Base-by-base conservation (phyloP, 2,797 vertebrate genomes). In the Sebastes matsubarae region DNA sequence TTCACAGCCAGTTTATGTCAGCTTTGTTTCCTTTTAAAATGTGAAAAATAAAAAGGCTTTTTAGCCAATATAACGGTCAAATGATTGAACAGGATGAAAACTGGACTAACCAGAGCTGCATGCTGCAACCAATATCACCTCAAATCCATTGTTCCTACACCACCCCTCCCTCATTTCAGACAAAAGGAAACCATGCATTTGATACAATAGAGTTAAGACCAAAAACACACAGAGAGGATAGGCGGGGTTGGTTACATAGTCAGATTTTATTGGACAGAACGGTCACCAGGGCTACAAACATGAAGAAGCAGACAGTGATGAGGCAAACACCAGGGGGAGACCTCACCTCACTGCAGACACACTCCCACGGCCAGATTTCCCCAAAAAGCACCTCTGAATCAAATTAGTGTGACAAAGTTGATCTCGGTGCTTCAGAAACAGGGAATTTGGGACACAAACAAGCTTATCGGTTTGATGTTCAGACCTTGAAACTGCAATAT, bases 211-310 rank as follows among this genome's bases (percentile, higher is more conserved):
- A 72, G 32, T 38, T 63, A 9, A 58, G 5, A 68, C 9, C 22
- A 18, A 71, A 59, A 77, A 81, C 9, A 77, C 10, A 68, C 1
- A 54, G 12, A 29, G 22, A 10, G 4, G 9, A 3, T 1, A 58
- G 38, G 27, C 8, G 12, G 8, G 50, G 63, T 88, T 89, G 87
- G 93, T 92, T 93, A 95, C 91, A 93, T 90, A 85, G 88, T 93
- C 88, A 87, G 89, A 92, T 93, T 95, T 95, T 94, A 95, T 93
- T 95, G 91, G 91, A 95, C 93, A 94, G 89, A 92, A 93, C 83
- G 74, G 90, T 95, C 90, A 94, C 93, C 92, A 93, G 88, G 91
- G 92, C 89, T 88, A 94, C 93, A 92, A 93, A 95, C 92, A 93
- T 89, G 85, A 86, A 91, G 90, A 93, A 90, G 90, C 87, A 81